Evolutionary conservation across 2,888 invertebrate genomes (phyloP), one percentile per base, ranked within the genome.

Genomic region (Eristalinus sepulchralis): DNA sequence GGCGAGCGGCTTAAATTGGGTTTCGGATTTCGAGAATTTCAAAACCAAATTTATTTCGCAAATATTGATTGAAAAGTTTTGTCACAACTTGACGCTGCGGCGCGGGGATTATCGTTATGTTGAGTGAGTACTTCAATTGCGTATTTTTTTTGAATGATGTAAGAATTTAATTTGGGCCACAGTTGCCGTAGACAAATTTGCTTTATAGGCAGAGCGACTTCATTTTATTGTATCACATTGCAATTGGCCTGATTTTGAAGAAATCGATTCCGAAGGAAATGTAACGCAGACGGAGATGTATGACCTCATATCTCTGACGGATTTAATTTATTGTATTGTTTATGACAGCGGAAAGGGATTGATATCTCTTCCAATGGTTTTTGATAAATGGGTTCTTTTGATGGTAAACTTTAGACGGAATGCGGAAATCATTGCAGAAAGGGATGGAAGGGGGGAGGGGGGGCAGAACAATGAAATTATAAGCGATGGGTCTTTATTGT

Each of bases 1-100:
- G 66, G 8, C 33, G 13, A 20, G 22, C 31, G 33, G 24, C 24
- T 73, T 36, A 20, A 36, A 17, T 8, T 20, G 17, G 10, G 53
- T 47, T 31, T 73, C 9, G 34, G 57, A 64, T 73, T 72, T 72
- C 72, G 13, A 11, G 22, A 63, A 22, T 6, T 55, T 33, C 20
- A 0, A 17, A 47, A 5, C 17, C 17, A 47, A 47, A 47, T 47
- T 47, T 47, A 47, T 47, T 47, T 47, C 47, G 17, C 47, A 47
- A 47, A 47, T 47, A 47, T 47, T 47, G 47, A 47, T 47, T 47
- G 47, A 47, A 47, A 47, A 17, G 47, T 47, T 17, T 47, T 47
- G 47, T 17, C 17, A 47, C 47, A n/a, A 47, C 17, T 47, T 17
- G 17, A 47, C 8, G 17, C 34, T 4, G 6, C 6, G 34, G n/a